These are phyloP conservation scores for Protaetia brevitarsis DNA, from an alignment of 1,140 invertebrate species.

Conservation along the genomic window DNA sequence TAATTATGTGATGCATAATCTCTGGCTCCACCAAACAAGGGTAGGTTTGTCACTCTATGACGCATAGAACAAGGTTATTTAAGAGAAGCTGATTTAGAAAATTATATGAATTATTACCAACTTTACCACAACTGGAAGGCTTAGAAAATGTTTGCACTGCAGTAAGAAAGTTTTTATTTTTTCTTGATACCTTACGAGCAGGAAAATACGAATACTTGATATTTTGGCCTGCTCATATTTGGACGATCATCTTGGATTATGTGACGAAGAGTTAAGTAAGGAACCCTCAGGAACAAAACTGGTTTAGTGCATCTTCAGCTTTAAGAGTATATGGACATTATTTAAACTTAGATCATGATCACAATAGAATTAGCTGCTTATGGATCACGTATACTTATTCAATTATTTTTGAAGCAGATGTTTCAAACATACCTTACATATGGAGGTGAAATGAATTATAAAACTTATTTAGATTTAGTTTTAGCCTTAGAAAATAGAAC, in stretches of 20 bases:
- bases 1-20: conserved; percentile 93
- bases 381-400: conserved; percentile 88
- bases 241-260: conserved; percentile 86
- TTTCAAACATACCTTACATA: conserved; percentile 96
- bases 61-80: conserved; percentile 87
- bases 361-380: conserved; percentile 90
- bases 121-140: conserved; percentile 82
- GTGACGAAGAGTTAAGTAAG: conserved; percentile 80
- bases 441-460: conserved; percentile 97
- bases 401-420: conserved; percentile 86
- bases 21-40: conserved; percentile 91
- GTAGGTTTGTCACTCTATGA: conserved; percentile 94
- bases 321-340: conserved; percentile 90
- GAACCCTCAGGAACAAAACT: conserved; percentile 86
- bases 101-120: conserved; percentile 95
- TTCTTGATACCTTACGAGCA: conserved; percentile 82
- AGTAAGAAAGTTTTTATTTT: conserved; percentile 93
- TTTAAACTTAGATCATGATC: conserved; percentile 90
- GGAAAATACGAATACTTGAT: conserved; percentile 90
- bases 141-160: conserved; percentile 93
- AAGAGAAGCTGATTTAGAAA: conserved; percentile 87
- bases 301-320: conserved; percentile 91
- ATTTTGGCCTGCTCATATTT: conserved; percentile 88
- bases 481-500: conserved; percentile 89
- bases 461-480: conserved; percentile 93